Evolutionary conservation across 2,888 invertebrate genomes (phyloP).

Genomic region (Dascillus cervinus): DNA sequence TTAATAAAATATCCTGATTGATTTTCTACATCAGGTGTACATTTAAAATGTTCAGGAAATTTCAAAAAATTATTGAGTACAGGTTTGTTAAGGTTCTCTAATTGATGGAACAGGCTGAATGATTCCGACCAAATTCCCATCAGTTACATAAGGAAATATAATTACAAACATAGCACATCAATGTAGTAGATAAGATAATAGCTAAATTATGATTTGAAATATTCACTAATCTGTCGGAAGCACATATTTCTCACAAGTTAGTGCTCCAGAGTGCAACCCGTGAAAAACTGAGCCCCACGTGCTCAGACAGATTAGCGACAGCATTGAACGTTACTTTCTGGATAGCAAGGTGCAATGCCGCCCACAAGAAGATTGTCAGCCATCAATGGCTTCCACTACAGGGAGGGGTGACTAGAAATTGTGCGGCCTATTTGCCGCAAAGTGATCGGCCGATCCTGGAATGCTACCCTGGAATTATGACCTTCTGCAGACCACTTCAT

Average conservation of each 20-base stretch:
- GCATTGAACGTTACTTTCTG: conserved; percentile 37
- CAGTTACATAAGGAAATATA: conserved; percentile 31
- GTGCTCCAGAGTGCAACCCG: conserved; percentile 44
- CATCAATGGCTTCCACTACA: conserved; percentile 15
- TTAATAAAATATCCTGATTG: conserved; percentile 4
- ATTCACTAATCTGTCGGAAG: conserved; percentile 17
- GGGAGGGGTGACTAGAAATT: conserved; percentile 29
- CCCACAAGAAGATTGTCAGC: conserved; percentile 6
- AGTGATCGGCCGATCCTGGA: conserved; percentile 28
- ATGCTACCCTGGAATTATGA: conserved; percentile 14
- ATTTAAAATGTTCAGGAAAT: neutral
- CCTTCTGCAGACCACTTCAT: neutral
- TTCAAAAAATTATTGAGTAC: neutral
- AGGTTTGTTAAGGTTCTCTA: neutral
- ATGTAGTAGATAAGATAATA: conserved; percentile 36
- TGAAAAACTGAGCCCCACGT: conserved; percentile 51
- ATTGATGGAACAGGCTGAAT: neutral
- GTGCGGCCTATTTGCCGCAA: conserved; percentile 25
- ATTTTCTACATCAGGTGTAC: neutral
- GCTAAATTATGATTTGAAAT: conserved; percentile 30
- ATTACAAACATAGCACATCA: conserved; percentile 41
- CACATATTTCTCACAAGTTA: conserved; percentile 27
- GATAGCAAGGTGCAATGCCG: conserved; percentile 32
- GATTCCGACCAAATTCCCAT: conserved; percentile 17
- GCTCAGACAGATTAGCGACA: conserved; percentile 43